Base-by-base conservation (phyloP, 2,888 invertebrate species). In the Camptogramma bilineatum region DNA sequence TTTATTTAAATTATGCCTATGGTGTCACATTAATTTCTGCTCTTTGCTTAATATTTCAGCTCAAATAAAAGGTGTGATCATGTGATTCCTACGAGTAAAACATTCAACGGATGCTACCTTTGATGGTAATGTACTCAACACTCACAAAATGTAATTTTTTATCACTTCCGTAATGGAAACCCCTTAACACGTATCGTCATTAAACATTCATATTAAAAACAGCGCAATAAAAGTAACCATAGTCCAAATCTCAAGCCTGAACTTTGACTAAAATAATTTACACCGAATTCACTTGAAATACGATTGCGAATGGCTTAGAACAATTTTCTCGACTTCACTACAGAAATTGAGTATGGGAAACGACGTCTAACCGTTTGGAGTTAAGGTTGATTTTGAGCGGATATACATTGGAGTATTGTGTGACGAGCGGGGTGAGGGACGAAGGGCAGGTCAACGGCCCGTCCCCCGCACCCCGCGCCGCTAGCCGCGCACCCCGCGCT, bases 401-500 rank as follows among this genome's bases (percentile, higher is more conserved):
- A 82, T 76, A 70, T 80, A 48, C 31, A 56, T 79, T 76, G 77
- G 70, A 72, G 73, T 71, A 73, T 68, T 68, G 74, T 71, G 74
- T 67, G 77, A 72, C 75, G 70, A 65, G 77, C 72, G 79, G 79
- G 78, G 77, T 78, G 71, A 69, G 79, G 78, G 72, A 68, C 74
- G 83, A 82, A 81, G 84, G 84, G 87, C 76, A 88, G 89, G 89
- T 89, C 88, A 88, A 81, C 82, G 87, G 79, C 81, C 86, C 83
- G 65, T 56, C 75, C 52, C 72, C 73, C 73, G 70, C 71, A 57
- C 66, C 51, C 61, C 61, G 42, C 28, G 18, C 71, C 66, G 0
- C 34, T 28, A 7, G 7, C 28, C 28, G 7, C 28, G 28, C 7
- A 7, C 77, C 71, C 70, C 74, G 72, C 73, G 69, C 55, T 47